Evolutionary conservation across 2,888 invertebrate species (phyloP), one percentile per base, ranked within the genome.

Genomic region (Apocheima hispidaria): DNA sequence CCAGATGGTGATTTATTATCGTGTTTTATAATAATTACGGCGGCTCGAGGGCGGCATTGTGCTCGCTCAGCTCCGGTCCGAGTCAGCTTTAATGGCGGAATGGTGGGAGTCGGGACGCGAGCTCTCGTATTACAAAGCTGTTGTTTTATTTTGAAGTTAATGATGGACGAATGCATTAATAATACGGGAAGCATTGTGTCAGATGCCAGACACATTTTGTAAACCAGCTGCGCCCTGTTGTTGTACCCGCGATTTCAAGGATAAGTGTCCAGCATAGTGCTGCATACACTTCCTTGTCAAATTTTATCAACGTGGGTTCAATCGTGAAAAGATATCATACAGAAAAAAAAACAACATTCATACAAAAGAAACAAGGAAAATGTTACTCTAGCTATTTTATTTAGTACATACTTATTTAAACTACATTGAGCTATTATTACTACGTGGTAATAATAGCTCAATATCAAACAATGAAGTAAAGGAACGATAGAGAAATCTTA

Each of bases 1-100:
- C 78, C 87, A 90, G 89, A 89, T 90, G 89, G 84, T 89, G 89
- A 91, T 91, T 90, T 91, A 91, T 90, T 86, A 86, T 86, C 79
- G 79, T 85, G 84, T 90, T 90, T 89, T 88, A 88, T 88, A 88
- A 90, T 89, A 89, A 90, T 90, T 88, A 88, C 83, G 80, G 71
- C 77, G 78, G 75, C 73, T 74, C 77, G 82, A 81, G 83, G 75
- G 77, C 73, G 76, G 79, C 80, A 80, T 86, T 87, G 84, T 86
- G 76, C 75, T 36, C 61, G 75, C 74, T 62, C 71, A 73, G 70
- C 9, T 54, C 28, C 33, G 40, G 30, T 43, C 20, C 21, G 21
- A 18, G n/a, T 38, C 54, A n/a, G 30, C 33, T 71, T 77, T 82
- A 83, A 84, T 83, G 82, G 79, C 73, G 30, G 50, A 44, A 38